Evolutionary conservation across 2,888 invertebrate genomes (phyloP), one percentile per base, ranked within the genome.

Genomic region (Pollenia amentaria): DNA sequence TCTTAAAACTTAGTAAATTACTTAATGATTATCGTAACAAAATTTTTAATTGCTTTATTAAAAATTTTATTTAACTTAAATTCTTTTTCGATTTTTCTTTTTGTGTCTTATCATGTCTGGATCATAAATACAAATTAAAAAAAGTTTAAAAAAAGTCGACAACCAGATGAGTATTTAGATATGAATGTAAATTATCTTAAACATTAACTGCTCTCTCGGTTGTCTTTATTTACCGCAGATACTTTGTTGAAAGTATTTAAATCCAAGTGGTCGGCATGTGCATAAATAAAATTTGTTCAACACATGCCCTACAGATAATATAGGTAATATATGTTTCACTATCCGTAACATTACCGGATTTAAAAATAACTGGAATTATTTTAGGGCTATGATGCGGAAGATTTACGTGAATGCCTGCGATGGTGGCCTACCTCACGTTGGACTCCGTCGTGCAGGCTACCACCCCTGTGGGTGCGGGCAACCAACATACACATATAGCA

Each of bases 41-140:
- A 51, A 10, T 62, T 48, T 40, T 75, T 64, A 57, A 64, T 64
- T 64, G 51, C 62, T 75, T 75, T 51, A 51, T 75, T 75, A 40
- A 64, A 62, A 64, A 62, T 29, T 14, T 9, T 51, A 51, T 62
- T 75, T 62, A 44, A 40, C 53, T 55, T 42, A 55, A 53, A 44
- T 44, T 16, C 8, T 48, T 6, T 3, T 29, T 29, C 6, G 29
- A 29, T 29, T 29, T 29, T 29, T 29, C 29, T 60, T 16, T 48
- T 44, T 46, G 10, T 1, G 6, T 7, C 40, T 44, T 18, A 18
- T 64, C 16, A 16, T 53, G n/a, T 38, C 38, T 2, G 29, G 48
- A n/a, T 48, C 38, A 48, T n/a, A 67, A 65, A 46, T n/a, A n/a
- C n/a, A n/a, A 18, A 46, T 1, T 0, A 16, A 51, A 3, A 55